Conservation (phyloP, 1,140 invertebrate species). For the Oedothorax gibbosus region DNA sequence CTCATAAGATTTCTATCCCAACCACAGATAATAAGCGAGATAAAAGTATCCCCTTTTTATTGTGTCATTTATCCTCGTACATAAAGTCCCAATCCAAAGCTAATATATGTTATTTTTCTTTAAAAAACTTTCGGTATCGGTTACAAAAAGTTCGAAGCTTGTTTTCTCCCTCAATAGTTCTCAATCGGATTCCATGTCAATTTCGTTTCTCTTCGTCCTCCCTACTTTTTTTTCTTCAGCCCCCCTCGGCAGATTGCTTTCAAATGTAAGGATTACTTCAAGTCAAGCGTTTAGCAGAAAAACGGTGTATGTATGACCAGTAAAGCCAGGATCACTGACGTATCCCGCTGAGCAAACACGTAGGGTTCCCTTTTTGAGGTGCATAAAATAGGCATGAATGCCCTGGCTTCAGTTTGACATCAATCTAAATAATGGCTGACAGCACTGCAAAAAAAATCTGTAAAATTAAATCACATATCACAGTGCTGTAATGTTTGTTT, state of each 20-base stretch:
- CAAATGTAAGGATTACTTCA: slow-evolving; percentile 42
- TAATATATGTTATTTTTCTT: slow-evolving; percentile 52
- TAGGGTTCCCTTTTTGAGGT: no score
- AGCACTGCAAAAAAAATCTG: no score
- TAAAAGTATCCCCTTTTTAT: background rate
- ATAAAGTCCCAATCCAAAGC: slow-evolving; percentile 37
- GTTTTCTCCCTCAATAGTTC: slow-evolving; percentile 50
- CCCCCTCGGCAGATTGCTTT: slow-evolving; percentile 38
- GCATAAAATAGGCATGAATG: no score
- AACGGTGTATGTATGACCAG: background rate
- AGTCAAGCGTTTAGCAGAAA: slow-evolving; percentile 36
- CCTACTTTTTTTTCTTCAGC: background rate
- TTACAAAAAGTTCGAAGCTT: slow-evolving; percentile 55
- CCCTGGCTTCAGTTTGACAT: no score
- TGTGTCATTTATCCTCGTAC: slow-evolving; percentile 27
- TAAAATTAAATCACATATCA: no score
- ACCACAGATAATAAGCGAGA: background rate
- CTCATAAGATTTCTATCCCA: background rate
- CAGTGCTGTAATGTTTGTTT: no score
- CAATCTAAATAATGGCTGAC: no score
- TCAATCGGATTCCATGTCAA: slow-evolving; percentile 56
- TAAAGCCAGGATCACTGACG: no score
- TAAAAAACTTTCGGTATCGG: slow-evolving; percentile 32
- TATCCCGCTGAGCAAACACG: no score
- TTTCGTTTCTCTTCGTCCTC: slow-evolving; percentile 30